Conservation (phyloP, 2,797 vertebrate genomes). For the Mastacembelus armatus region DNA sequence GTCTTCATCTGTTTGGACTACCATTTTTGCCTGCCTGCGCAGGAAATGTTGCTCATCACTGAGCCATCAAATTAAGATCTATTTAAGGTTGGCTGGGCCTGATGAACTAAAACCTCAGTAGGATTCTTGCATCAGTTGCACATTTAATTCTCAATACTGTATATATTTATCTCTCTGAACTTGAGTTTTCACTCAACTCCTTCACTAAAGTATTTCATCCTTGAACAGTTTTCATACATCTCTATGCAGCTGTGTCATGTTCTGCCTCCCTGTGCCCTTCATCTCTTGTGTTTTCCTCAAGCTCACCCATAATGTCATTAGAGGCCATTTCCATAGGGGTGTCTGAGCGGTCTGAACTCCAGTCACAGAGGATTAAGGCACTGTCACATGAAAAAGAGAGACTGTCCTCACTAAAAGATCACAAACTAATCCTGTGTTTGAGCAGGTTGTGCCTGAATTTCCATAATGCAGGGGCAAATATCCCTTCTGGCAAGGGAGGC, state of each 20-base stretch:
- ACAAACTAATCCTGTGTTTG: conserved; percentile 77
- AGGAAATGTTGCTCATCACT: conserved; percentile 40
- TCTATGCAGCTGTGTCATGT: conserved; percentile 48
- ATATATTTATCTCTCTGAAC: conserved; percentile 50
- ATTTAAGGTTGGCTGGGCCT: conserved; percentile 39
- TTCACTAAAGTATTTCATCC: conserved; percentile 48
- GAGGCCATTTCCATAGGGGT: conserved; percentile 62
- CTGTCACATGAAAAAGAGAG: conserved; percentile 73
- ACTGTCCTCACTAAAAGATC: conserved; percentile 71
- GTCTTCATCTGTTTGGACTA: conserved; percentile 43
- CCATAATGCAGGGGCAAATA: conserved; percentile 68
- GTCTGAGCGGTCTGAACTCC: conserved; percentile 52
- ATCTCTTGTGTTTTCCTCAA: conserved; percentile 64
- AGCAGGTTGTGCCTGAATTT: conserved; percentile 74
- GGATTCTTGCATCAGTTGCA: conserved; percentile 51
- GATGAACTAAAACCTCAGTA: conserved; percentile 54
- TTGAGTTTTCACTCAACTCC: conserved; percentile 23
- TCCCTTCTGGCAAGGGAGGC: conserved; percentile 68
- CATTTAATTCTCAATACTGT: conserved; percentile 55
- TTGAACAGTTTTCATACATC: conserved; percentile 52
- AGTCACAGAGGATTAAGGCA: conserved; percentile 73
- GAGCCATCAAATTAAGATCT: conserved; percentile 65
- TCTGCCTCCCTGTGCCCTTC: conserved; percentile 59
- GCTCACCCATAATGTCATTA: conserved; percentile 74
- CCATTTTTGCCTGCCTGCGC: conserved; percentile 23